A percentile compares a stretch with the other conserved stretches of the same genome.
These are phyloP conservation scores for Tinamus guttatus DNA, from an alignment of 2,113 vertebrate genomes.

Conservation along the genomic window DNA sequence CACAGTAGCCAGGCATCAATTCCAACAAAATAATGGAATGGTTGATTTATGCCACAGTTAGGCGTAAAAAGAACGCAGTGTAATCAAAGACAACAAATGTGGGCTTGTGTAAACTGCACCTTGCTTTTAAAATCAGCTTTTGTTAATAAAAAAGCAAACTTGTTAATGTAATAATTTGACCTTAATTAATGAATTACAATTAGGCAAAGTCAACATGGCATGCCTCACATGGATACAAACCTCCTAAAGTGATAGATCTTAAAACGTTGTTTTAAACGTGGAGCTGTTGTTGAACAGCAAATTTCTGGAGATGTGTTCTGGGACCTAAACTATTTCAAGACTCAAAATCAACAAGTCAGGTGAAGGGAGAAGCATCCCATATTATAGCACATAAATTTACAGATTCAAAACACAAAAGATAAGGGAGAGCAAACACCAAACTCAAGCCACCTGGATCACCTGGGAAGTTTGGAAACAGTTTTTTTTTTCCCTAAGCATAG, in stretches of 20 bases:
- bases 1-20: neutral
- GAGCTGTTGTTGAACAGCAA: neutral
- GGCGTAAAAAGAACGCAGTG: neutral
- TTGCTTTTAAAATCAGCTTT: conserved; percentile 31
- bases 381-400: neutral
- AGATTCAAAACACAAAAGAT: neutral
- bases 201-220: neutral
- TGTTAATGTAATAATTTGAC: conserved; percentile 6
- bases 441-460: neutral
- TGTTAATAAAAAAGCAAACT: conserved; percentile 10
- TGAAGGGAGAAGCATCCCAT: neutral
- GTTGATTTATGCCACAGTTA: conserved; percentile 22
- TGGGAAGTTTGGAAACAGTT: neutral
- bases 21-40: conserved; percentile 29
- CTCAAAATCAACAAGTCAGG: neutral
- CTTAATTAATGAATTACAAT: conserved; percentile 33
- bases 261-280: neutral
- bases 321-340: neutral
- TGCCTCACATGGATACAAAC: neutral
- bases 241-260: neutral
- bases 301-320: neutral
- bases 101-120: neutral
- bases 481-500: neutral
- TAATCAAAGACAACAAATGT: conserved; percentile 2
- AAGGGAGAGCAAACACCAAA: neutral